These are phyloP conservation scores for Dicycla oo DNA, from an alignment of 2,888 invertebrate species.

Conservation along the genomic window DNA sequence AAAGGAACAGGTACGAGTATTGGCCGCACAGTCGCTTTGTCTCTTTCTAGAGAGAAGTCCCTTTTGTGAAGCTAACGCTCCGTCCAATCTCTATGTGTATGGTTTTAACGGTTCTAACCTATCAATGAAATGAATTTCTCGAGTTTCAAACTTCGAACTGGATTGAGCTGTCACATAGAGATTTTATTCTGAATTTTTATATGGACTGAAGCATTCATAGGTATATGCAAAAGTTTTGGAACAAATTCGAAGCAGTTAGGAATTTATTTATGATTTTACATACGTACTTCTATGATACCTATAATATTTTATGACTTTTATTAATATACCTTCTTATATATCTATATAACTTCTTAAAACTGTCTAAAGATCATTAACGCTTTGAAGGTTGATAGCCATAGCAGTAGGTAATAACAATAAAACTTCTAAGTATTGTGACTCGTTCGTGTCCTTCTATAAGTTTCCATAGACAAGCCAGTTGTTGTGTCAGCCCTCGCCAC, in stretches of 20 bases:
- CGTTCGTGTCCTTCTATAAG: too few species aligned
- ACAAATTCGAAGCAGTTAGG: too few species aligned
- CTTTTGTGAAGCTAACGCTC: too few species aligned
- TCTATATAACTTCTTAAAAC: neutral
- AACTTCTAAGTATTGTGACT: too few species aligned
- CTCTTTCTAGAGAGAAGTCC: too few species aligned
- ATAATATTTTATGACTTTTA: neutral
- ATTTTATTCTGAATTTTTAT: conserved; percentile 20
- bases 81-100: too few species aligned
- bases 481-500: neutral
- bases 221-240: neutral
- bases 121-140: conserved; percentile 29
- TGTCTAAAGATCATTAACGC: neutral
- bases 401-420: too few species aligned
- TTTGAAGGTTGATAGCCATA: too few species aligned
- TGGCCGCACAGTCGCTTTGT: too few species aligned
- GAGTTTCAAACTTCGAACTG: conserved; percentile 28
- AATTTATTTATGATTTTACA: too few species aligned
- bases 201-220: neutral
- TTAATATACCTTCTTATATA: too few species aligned
- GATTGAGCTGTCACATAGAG: conserved; percentile 11
- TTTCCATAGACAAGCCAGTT: neutral
- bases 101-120: conserved; percentile 1
- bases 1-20: too few species aligned
- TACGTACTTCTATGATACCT: neutral